Evolutionary conservation across 2,797 vertebrate species (phyloP), one percentile per base, ranked within the genome.

Genomic region (Margarornis squamiger): DNA sequence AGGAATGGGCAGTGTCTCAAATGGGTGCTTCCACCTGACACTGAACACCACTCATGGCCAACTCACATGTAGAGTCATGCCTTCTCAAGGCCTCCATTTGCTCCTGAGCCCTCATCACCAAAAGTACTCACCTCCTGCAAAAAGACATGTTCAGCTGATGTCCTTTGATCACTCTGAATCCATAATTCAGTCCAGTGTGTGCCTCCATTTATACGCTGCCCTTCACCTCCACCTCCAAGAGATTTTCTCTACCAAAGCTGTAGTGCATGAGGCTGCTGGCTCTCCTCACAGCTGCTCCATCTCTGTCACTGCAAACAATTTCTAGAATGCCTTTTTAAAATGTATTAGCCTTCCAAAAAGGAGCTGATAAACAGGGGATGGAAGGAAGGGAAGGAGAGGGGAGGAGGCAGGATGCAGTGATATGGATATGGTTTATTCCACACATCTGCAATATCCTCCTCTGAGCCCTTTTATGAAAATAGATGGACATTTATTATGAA

Each of bases 401-500:
- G 26, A 81, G 73, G 43, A 88, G 66, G 68, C 43, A 77, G 52
- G 52, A 89, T 74, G 67, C 59, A 36, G 49, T 4, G 1, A 78
- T 27, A 62, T 83, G 59, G 2, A 80, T 24, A 62, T 83, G 59
- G 65, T 70, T 65, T 83, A n/a, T 88, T 90, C 92, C 77, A 76
- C 18, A 76, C 75, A 84, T 83, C 87, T 75, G 87, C 46, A n/a
- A 58, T 10, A 21, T 36, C 86, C 67, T 49, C 24, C 83, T 95
- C 32, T 39, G 66, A 83, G 27, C 48, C 46, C 39, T 88, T 92
- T 94, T 65, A 52, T 62, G 80, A 94, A 92, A 95, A 94, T 75
- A 94, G 72, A 65, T 70, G 93, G 92, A 92, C 93, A 95, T 95
- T 94, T 94, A 91, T 97, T 93, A 97, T 86, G 94, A 92, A 97